These are phyloP conservation scores for Crotalus horridus DNA, from an alignment of 2,113 vertebrate genomes.

Conservation along the genomic window DNA sequence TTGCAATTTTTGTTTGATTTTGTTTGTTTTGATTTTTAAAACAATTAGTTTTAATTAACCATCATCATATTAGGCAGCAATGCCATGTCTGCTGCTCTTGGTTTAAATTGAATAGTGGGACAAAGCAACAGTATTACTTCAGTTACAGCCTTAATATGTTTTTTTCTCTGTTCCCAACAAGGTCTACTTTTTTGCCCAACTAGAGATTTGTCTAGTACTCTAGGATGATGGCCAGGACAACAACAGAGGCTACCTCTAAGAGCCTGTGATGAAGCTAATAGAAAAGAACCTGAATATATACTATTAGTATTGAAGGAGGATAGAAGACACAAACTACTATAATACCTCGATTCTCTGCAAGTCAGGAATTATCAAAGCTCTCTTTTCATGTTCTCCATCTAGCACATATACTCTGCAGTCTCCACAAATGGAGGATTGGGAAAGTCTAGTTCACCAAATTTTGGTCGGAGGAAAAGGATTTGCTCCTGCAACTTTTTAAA, in stretches of 20 bases:
- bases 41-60: neutral
- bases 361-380: neutral
- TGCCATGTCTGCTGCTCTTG: neutral
- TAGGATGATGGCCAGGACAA: neutral
- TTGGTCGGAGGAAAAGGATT: neutral
- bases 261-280: neutral
- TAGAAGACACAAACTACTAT: neutral
- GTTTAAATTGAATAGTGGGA: neutral
- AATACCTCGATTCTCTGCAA: neutral
- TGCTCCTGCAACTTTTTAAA: neutral
- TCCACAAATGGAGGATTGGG: neutral
- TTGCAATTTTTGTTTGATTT: neutral
- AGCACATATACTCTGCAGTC: neutral
- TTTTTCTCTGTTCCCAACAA: neutral
- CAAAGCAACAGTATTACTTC: neutral
- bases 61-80: neutral
- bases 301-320: neutral
- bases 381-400: neutral
- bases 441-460: neutral
- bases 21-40: neutral
- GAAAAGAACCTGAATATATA: neutral
- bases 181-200: neutral
- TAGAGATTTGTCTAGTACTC: neutral
- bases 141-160: neutral
- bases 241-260: neutral